Evolutionary conservation across 2,797 vertebrate genomes (phyloP).

Genomic region (Clarias pachynema): DNA sequence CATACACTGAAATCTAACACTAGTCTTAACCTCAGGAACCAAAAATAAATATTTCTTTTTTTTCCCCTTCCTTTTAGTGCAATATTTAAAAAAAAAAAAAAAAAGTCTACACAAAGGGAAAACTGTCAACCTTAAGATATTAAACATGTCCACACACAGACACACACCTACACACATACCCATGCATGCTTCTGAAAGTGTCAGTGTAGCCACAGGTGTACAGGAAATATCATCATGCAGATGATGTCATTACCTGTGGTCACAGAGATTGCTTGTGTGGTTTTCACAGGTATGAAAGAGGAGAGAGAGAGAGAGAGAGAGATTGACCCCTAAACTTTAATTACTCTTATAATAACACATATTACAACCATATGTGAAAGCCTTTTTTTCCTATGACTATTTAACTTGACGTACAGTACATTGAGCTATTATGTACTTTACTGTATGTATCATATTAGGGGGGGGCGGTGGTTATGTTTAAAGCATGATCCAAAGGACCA

Average conservation of each 20-base stretch:
- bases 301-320: not conserved
- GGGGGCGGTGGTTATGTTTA: too few species aligned
- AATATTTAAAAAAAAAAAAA: not conserved
- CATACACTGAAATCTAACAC: not conserved
- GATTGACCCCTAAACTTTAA: not conserved
- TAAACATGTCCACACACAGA: not conserved
- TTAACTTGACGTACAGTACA: not conserved
- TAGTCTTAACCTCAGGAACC: not conserved
- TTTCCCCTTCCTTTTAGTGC: not conserved
- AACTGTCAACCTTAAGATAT: not conserved
- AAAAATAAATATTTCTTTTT: not conserved
- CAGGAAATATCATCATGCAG: constrained; percentile 33
- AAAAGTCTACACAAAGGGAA: not conserved
- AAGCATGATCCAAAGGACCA: not conserved
- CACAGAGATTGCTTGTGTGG: constrained; percentile 17
- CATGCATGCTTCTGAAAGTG: not conserved
- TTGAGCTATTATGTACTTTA: too few species aligned
- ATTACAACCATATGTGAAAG: not conserved
- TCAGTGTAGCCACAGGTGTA: not conserved
- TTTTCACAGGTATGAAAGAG: not conserved
- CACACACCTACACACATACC: not conserved
- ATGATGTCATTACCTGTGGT: constrained; percentile 44
- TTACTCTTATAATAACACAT: not conserved
- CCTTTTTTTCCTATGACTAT: not conserved
- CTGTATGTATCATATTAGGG: too few species aligned